Evolutionary conservation across 2,113 vertebrate genomes (phyloP).

Genomic region (Corythornis vintsioides): DNA sequence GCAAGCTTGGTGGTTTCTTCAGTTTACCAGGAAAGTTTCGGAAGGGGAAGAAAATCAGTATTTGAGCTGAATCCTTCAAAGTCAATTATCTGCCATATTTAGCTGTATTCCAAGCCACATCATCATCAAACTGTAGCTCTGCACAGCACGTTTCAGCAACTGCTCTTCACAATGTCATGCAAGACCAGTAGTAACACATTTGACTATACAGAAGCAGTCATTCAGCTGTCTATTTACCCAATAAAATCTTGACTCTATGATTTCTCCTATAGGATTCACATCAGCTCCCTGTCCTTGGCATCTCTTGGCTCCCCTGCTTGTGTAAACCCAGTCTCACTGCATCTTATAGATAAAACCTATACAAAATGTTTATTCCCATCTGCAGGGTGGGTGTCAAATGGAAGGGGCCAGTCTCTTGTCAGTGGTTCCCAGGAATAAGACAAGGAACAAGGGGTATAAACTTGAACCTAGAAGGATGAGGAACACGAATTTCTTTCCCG

Average conservation of each 20-base stretch:
- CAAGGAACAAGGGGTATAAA: too few relatives aligned
- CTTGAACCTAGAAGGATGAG: too few relatives aligned
- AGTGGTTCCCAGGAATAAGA: too few relatives aligned
- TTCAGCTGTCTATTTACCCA: background rate
- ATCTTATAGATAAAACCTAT: too few relatives aligned
- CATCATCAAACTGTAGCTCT: background rate
- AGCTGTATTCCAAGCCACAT: background rate
- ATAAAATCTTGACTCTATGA: background rate
- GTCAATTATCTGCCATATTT: background rate
- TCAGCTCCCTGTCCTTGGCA: background rate
- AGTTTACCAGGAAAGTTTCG: background rate
- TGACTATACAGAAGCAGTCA: background rate
- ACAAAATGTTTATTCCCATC: too few relatives aligned
- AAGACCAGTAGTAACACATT: background rate
- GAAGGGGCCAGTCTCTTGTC: too few relatives aligned
- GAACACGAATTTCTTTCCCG: too few relatives aligned
- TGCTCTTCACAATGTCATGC: background rate
- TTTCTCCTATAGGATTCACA: background rate
- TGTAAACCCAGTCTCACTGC: background rate
- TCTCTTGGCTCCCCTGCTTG: background rate
- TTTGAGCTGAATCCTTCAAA: background rate
- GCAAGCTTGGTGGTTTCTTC: background rate
- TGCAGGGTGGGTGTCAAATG: too few relatives aligned
- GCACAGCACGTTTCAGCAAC: conserved; percentile 6
- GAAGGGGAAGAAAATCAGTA: background rate